Conservation (phyloP, 1,140 invertebrate species). For the Drosophila simulans region DNA sequence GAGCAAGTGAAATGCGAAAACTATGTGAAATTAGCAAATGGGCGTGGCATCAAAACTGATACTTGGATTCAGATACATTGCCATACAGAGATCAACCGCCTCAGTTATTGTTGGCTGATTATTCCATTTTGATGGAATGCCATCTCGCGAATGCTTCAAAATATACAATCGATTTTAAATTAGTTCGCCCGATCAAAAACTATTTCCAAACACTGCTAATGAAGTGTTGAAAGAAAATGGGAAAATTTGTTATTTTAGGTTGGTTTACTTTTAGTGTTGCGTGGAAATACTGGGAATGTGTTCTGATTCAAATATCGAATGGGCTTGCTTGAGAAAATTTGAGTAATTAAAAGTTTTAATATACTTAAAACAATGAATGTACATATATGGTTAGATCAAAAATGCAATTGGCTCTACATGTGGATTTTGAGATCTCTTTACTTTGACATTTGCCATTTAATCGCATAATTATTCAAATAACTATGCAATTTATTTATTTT, state of each 20-base stretch:
- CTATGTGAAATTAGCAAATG: slow-evolving; percentile 30
- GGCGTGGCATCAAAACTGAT: slow-evolving; percentile 16
- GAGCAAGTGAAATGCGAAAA: slow-evolving; percentile 22
- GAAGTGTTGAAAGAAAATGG: slow-evolving; percentile 19
- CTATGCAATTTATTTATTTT: too few species aligned
- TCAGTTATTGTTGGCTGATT: slow-evolving; percentile 32
- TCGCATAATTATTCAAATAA: too few species aligned
- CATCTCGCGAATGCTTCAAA: slow-evolving; percentile 24
- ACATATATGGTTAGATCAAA: too few species aligned
- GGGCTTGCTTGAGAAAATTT: too few species aligned
- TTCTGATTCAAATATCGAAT: neutral
- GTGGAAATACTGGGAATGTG: slow-evolving; percentile 2
- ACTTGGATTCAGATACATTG: neutral
- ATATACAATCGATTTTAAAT: slow-evolving; percentile 29
- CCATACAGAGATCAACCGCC: neutral
- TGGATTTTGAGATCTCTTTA: too few species aligned
- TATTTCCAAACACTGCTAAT: slow-evolving; percentile 16
- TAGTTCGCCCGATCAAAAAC: slow-evolving; percentile 27
- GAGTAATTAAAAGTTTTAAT: neutral
- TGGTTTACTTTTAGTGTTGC: slow-evolving; percentile 22
- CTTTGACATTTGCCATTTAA: too few species aligned
- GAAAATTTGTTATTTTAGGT: slow-evolving; percentile 15
- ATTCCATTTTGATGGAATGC: slow-evolving; percentile 46
- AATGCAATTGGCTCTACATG: too few species aligned
- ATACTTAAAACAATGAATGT: neutral